A percentile compares a stretch with the other conserved stretches of the same genome.
phyloP scores from a whole-genome alignment of 2,888 invertebrate genomes.

The Phortica okadai region DNA sequence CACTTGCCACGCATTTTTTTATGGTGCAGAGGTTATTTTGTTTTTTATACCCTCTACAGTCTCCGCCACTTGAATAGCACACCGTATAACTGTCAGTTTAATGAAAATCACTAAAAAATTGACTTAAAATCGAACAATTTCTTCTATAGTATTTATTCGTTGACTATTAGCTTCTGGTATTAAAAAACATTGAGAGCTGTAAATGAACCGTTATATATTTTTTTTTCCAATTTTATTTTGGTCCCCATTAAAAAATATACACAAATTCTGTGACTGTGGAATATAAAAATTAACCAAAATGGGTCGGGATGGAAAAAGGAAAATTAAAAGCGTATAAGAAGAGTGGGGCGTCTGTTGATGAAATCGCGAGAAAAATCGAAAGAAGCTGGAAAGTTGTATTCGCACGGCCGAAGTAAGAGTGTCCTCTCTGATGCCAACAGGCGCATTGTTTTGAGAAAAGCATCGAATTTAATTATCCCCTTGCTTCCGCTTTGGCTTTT shows the following conservation, averaged over 20 bases:
- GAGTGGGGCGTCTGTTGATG: background rate
- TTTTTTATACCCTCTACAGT: no score
- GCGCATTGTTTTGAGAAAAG: background rate
- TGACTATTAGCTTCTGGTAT: no score
- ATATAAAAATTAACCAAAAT: constrained; percentile 1
- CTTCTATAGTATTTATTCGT: no score
- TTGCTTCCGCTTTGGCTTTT: no score
- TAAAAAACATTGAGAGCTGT: no score
- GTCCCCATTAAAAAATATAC: background rate
- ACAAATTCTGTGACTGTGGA: background rate
- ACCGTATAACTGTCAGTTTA: no score
- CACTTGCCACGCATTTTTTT: no score
- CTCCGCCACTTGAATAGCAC: no score
- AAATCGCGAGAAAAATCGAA: background rate
- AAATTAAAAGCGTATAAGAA: constrained; percentile 1
- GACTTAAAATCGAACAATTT: no score
- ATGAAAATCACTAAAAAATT: no score
- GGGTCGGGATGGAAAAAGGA: constrained; percentile 9
- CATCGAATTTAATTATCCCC: background rate
- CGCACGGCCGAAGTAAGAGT: background rate
- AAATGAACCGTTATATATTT: constrained; percentile 1
- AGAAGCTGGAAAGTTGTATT: background rate
- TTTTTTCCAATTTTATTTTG: constrained; percentile 2
- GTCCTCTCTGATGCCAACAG: background rate
- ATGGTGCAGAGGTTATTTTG: no score